Evolutionary conservation across 1,140 invertebrate genomes (phyloP), one percentile per base, ranked within the genome.

Genomic region (Lordiphosa collinella): DNA sequence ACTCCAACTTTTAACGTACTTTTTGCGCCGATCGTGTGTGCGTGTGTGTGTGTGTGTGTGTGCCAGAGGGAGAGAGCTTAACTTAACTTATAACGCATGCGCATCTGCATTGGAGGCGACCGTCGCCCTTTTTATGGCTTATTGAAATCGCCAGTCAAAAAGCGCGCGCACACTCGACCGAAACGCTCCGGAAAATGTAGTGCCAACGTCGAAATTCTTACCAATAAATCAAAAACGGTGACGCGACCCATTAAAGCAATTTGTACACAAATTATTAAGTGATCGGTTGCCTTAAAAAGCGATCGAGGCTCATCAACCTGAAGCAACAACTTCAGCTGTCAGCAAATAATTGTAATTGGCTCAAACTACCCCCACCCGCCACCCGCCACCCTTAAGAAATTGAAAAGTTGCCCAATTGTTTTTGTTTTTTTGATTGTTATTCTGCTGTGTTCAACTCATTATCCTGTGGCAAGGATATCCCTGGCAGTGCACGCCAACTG

Each of bases 241-340:
- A 44, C 46, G 44, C 53, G 29, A 4, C 37, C 10, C 37, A 16
- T 40, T 14, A 40, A 40, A 10, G 37, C 16, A 13, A 11, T 55
- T 58, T 71, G 55, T 52, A 79, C 48, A 64, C 53, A 82, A 84
- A 82, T 82, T 84, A 82, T 55, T 78, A 84, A 84, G 78, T 76
- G 78, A 82, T 82, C 59, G 79, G 34, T 11, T 44, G 78, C 62
- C 72, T 82, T 82, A 82, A 82, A 85, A 78, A 85, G 48, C 78
- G 48, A 84, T 84, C 58, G 55, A 41, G 7, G 18, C 10, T 25
- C 35, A 51, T 18, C 11, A 7, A 34, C 6, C 8, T 10, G 12
- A 35, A 35, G 11, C 35, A 37, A 18, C 36, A 11, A 41, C 9
- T 18, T 34, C 37, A 38, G 16, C 16, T 50, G 41, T 44, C 16